Percentiles rank a stretch among this genome's conserved stretches.
Conservation (phyloP, 1,140 invertebrate genomes). For the Pissodes strobi region DNA sequence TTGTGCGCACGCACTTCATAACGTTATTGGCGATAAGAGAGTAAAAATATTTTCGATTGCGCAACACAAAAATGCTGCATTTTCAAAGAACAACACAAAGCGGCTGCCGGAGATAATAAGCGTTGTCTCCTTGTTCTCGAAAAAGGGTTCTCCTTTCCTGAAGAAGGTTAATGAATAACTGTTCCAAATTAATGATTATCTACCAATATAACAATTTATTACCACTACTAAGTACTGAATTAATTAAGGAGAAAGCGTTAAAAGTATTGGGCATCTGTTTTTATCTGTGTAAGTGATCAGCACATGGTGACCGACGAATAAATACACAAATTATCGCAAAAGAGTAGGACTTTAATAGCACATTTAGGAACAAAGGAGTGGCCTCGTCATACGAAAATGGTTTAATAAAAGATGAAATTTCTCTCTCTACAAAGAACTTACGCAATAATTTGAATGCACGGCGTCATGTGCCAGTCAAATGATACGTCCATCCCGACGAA, state of each 20-base stretch:
- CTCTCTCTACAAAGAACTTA: conserved; percentile 25
- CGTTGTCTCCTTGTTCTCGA: too few relatives aligned
- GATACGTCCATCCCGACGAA: conserved; percentile 34
- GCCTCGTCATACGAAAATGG: conserved; percentile 1
- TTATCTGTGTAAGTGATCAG: background rate
- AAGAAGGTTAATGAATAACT: background rate
- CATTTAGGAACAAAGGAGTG: conserved; percentile 12
- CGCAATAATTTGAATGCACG: conserved; percentile 16
- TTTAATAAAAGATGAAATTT: conserved; percentile 2
- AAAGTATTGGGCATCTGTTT: background rate
- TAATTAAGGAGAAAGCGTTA: conserved; percentile 4
- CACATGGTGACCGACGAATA: conserved; percentile 3
- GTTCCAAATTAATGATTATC: background rate
- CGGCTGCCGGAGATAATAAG: background rate
- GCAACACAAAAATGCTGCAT: conserved; percentile 38
- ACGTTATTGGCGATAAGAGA: conserved; percentile 40
- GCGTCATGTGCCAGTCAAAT: conserved; percentile 43
- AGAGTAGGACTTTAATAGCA: background rate
- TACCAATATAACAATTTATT: background rate
- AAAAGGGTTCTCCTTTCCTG: too few relatives aligned
- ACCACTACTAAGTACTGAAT: background rate
- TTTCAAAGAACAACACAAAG: conserved; percentile 20
- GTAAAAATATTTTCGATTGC: conserved; percentile 37
- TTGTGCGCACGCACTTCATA: conserved; percentile 36
- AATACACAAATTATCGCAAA: background rate